Conservation (phyloP, 2,797 vertebrate genomes). For the Siniperca scherzeri region DNA sequence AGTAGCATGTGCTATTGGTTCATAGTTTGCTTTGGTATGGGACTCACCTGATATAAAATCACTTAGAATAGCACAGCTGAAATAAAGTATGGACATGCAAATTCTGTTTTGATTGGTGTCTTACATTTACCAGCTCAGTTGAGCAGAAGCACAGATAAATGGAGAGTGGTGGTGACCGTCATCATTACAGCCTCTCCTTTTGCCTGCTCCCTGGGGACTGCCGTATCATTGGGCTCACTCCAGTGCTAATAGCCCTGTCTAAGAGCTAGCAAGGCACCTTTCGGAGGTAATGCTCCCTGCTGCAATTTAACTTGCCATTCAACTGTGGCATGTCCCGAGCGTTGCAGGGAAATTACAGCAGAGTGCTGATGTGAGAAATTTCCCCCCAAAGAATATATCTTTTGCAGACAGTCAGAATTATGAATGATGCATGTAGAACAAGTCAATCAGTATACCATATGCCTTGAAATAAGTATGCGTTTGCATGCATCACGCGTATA, state of each 20-base stretch:
- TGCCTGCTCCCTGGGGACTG: constrained; percentile 65
- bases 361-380: constrained; percentile 78
- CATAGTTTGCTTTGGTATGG: constrained; percentile 2
- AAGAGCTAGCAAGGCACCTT: constrained; percentile 76
- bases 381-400: constrained; percentile 69
- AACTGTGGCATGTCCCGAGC: constrained; percentile 75
- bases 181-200: constrained; percentile 70
- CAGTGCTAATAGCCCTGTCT: constrained; percentile 81
- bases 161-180: constrained; percentile 63
- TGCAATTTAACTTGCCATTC: constrained; percentile 79
- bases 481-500: constrained; percentile 41
- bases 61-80: neutral
- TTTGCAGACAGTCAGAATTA: constrained; percentile 76
- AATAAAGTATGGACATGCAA: constrained; percentile 32
- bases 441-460: constrained; percentile 71
- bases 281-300: constrained; percentile 76
- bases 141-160: constrained; percentile 64
- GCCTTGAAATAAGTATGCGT: constrained; percentile 40
- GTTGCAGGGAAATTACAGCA: constrained; percentile 78
- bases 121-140: constrained; percentile 59
- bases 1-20: neutral
- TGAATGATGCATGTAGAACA: constrained; percentile 80
- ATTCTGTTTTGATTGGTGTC: constrained; percentile 51
- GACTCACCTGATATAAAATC: neutral
- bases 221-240: constrained; percentile 78